Conservation (phyloP, 1,140 invertebrate genomes). For the Chironomus tepperi region DNA sequence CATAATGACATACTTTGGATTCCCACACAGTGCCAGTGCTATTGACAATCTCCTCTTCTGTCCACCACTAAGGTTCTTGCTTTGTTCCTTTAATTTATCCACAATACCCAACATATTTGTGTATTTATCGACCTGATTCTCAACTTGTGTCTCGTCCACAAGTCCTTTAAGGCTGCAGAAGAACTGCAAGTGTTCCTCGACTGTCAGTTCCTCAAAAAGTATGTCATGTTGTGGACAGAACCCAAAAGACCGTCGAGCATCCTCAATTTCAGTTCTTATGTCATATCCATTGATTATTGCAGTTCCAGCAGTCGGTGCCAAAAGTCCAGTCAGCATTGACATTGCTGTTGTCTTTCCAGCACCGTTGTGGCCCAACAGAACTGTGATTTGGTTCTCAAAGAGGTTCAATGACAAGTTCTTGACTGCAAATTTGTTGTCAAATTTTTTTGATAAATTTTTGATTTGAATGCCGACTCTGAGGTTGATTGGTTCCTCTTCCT, state of each 20-base stretch:
- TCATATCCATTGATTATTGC: conserved; percentile 54
- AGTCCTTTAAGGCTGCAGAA: conserved; percentile 64
- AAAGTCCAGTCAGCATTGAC: conserved; percentile 65
- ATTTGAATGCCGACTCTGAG: conserved; percentile 50
- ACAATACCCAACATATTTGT: too few species aligned
- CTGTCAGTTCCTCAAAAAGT: conserved; percentile 77
- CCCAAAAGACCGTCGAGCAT: conserved; percentile 57
- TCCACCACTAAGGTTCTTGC: conserved; percentile 56
- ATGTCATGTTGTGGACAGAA: conserved; percentile 90
- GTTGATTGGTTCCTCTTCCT: conserved; percentile 47
- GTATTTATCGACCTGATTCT: too few species aligned
- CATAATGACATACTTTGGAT: conserved; percentile 56
- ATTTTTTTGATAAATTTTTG: conserved; percentile 47
- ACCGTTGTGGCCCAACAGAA: conserved; percentile 65
- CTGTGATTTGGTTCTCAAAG: conserved; percentile 46
- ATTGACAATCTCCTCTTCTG: conserved; percentile 71
- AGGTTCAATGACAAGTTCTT: conserved; percentile 56
- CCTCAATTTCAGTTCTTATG: conserved; percentile 44
- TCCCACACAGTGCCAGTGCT: conserved; percentile 60
- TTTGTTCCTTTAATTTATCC: not conserved
- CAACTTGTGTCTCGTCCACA: too few species aligned
- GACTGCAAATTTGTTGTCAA: conserved; percentile 52
- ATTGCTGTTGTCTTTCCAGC: conserved; percentile 57
- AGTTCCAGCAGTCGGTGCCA: conserved; percentile 53
- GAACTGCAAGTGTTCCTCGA: conserved; percentile 77